A percentile compares a stretch with the other conserved stretches of the same genome.
phyloP scores from a whole-genome alignment of 2,888 invertebrate genomes.

The Leptarthrus brevirostris region DNA sequence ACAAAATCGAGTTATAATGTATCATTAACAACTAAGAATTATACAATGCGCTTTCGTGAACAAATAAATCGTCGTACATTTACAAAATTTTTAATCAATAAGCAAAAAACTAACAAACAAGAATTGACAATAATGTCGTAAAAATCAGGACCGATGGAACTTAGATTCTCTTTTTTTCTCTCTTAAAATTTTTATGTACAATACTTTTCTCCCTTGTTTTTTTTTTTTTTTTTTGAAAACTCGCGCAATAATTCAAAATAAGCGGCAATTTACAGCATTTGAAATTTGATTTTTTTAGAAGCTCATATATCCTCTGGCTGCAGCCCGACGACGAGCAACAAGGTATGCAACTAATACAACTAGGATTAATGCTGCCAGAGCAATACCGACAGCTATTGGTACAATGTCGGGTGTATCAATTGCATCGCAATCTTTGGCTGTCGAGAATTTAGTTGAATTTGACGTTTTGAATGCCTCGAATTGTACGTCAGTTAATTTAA shows the following conservation, averaged over 20 bases:
- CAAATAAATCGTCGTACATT: too few species aligned
- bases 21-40: constrained; percentile 6
- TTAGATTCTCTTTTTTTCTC: too few species aligned
- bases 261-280: background rate
- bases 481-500: constrained; percentile 75
- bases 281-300: constrained; percentile 70
- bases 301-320: constrained; percentile 87
- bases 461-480: constrained; percentile 78
- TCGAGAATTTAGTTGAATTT: constrained; percentile 71
- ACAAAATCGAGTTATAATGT: too few species aligned
- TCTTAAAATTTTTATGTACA: background rate
- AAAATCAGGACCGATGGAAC: too few species aligned
- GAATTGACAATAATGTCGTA: too few species aligned
- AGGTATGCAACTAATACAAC: constrained; percentile 94
- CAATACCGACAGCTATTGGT: constrained; percentile 96
- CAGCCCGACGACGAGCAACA: constrained; percentile 87
- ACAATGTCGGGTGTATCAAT: constrained; percentile 87
- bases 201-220: background rate
- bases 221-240: too few species aligned
- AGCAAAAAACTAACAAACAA: too few species aligned
- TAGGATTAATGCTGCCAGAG: constrained; percentile 88
- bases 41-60: too few species aligned
- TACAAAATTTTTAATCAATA: too few species aligned
- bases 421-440: constrained; percentile 79
- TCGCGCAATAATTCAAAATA: background rate